Evolutionary conservation across 2,888 invertebrate genomes (phyloP).

Genomic region (Xestia xanthographa): DNA sequence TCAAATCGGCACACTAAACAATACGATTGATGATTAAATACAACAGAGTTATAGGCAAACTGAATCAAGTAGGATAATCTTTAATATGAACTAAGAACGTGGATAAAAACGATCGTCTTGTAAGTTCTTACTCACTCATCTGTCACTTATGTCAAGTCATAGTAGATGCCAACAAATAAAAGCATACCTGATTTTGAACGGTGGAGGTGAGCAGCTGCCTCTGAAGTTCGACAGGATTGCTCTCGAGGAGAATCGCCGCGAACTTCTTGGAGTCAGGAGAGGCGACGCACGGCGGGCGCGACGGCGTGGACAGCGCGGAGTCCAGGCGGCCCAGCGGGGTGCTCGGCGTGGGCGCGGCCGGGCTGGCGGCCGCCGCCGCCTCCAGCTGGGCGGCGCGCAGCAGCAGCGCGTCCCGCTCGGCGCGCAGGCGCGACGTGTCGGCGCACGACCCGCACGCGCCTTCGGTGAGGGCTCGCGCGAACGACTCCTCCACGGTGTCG

Average conservation of each 20-base stretch:
- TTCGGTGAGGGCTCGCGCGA: constrained; percentile 87
- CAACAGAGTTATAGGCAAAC: constrained; percentile 20
- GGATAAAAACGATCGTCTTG: neutral
- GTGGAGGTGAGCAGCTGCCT: constrained; percentile 95
- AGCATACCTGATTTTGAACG: constrained; percentile 95
- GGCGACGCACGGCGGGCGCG: constrained; percentile 91
- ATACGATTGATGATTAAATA: constrained; percentile 49
- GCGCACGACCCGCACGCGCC: constrained; percentile 76
- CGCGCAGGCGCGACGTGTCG: constrained; percentile 90
- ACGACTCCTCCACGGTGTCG: constrained; percentile 92
- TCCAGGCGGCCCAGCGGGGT: constrained; percentile 93
- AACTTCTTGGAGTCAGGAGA: constrained; percentile 94
- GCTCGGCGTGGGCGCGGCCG: constrained; percentile 81
- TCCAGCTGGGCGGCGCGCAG: constrained; percentile 92
- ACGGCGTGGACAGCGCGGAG: constrained; percentile 92
- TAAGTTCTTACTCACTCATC: constrained; percentile 5
- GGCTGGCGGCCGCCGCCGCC: constrained; percentile 83
- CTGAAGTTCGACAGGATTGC: constrained; percentile 95
- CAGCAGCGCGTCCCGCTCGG: constrained; percentile 94
- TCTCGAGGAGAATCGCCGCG: constrained; percentile 95
- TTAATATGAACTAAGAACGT: neutral
- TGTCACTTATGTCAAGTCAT: neutral
- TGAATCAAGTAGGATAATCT: constrained; percentile 3
- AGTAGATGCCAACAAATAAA: neutral
- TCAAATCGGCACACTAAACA: constrained; percentile 48